Evolutionary conservation across 2,113 vertebrate species (phyloP).

Genomic region (Austrofundulus limnaeus): DNA sequence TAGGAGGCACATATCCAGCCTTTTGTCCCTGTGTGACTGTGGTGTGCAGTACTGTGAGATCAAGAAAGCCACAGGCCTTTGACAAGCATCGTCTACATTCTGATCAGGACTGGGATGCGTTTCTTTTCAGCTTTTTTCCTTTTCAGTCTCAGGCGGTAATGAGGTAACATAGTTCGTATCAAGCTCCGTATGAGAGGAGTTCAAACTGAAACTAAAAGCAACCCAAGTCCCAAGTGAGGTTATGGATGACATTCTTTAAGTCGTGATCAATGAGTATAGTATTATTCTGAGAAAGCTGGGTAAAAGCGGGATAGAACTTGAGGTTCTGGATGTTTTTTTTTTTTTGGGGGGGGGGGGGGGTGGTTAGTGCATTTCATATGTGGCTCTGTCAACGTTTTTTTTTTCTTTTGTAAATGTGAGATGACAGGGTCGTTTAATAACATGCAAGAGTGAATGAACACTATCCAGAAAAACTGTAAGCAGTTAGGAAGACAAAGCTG

Average conservation of each 20-base stretch:
- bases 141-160: slow-evolving; percentile 26
- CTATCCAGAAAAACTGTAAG: slow-evolving; percentile 75
- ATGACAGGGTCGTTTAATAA: slow-evolving; percentile 29
- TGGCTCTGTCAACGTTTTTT: slow-evolving; percentile 48
- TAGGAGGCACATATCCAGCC: slow-evolving; percentile 31
- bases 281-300: slow-evolving; percentile 10
- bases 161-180: slow-evolving; percentile 36
- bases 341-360: too few relatives aligned
- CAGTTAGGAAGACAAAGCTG: slow-evolving; percentile 87
- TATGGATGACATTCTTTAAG: slow-evolving; percentile 70
- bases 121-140: slow-evolving; percentile 50
- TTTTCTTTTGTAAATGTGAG: slow-evolving; percentile 26
- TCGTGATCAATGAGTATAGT: slow-evolving; percentile 53
- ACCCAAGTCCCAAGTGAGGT: slow-evolving; percentile 50
- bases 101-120: slow-evolving; percentile 50
- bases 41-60: slow-evolving; percentile 41
- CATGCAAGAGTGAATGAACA: slow-evolving; percentile 43
- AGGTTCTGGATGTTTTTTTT: slow-evolving; percentile 54
- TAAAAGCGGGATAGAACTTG: slow-evolving; percentile 28
- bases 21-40: slow-evolving; percentile 45
- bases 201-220: slow-evolving; percentile 51
- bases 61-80: slow-evolving; percentile 36
- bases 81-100: slow-evolving; percentile 68
- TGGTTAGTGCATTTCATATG: slow-evolving; percentile 57
- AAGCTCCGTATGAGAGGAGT: slow-evolving; percentile 26